Evolutionary conservation across 2,888 invertebrate species (phyloP).

Genomic region (Temnothorax ravouxi): DNA sequence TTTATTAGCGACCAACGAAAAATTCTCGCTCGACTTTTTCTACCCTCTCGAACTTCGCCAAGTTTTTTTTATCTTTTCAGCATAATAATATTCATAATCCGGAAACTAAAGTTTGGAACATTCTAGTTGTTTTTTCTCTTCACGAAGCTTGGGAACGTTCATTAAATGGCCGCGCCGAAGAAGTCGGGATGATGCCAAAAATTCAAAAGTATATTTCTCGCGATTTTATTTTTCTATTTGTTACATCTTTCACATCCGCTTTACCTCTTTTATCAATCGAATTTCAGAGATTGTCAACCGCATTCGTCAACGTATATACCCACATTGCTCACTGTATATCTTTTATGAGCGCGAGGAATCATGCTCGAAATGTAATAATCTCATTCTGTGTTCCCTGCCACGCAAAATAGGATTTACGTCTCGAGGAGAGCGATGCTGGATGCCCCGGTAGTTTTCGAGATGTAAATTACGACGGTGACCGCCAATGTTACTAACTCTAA

Average conservation of each 20-base stretch:
- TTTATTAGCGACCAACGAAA: not conserved
- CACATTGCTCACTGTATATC: not conserved
- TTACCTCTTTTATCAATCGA: not conserved
- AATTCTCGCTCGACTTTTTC: not conserved
- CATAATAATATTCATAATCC: slow-evolving; percentile 17
- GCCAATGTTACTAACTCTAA: slow-evolving; percentile 63
- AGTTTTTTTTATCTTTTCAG: not conserved
- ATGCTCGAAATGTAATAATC: slow-evolving; percentile 43
- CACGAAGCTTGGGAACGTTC: not conserved
- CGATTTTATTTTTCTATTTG: not conserved
- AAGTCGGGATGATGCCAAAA: not conserved
- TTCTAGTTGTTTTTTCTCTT: not conserved
- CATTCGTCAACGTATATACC: not conserved
- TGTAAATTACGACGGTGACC: slow-evolving; percentile 64
- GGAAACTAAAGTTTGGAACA: not conserved
- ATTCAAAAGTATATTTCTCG: not conserved
- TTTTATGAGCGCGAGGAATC: slow-evolving; percentile 21
- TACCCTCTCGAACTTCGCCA: not conserved
- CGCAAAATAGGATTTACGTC: slow-evolving; percentile 54
- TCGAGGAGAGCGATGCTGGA: slow-evolving; percentile 54
- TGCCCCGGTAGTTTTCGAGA: slow-evolving; percentile 51
- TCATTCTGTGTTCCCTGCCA: slow-evolving; percentile 5
- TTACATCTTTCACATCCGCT: not conserved
- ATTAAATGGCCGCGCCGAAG: not conserved
- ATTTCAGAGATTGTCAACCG: not conserved